Evolutionary conservation across 2,113 vertebrate species (phyloP).

Genomic region (Hemiscyllium ocellatum): DNA sequence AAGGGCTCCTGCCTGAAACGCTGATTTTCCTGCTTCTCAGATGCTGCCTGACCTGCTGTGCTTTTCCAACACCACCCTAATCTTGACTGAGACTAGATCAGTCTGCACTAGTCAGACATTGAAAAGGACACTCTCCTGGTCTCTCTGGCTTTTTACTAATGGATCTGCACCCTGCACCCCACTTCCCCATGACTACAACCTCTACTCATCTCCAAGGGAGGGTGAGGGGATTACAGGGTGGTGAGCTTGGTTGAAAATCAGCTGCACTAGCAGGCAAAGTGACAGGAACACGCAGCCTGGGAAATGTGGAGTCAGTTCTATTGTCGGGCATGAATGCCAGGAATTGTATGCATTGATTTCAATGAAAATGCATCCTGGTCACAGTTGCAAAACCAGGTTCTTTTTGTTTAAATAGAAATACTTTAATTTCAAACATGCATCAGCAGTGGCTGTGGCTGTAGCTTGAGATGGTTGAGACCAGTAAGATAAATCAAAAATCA

Average conservation of each 20-base stretch:
- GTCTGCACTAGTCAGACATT: too few relatives aligned
- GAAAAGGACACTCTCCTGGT: too few relatives aligned
- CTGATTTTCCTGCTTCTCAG: too few relatives aligned
- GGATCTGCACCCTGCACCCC: too few relatives aligned
- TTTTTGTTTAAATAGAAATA: neutral
- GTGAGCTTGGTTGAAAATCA: neutral
- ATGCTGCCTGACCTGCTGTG: too few relatives aligned
- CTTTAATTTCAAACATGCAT: neutral
- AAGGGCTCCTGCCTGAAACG: too few relatives aligned
- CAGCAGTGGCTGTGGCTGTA: neutral
- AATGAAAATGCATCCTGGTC: neutral
- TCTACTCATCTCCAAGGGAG: too few relatives aligned
- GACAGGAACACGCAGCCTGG: neutral
- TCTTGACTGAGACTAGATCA: too few relatives aligned
- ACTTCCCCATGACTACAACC: too few relatives aligned
- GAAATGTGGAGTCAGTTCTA: neutral
- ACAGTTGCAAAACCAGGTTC: neutral
- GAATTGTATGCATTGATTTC: neutral
- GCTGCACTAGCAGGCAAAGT: neutral
- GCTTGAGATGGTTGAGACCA: neutral
- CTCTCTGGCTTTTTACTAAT: too few relatives aligned
- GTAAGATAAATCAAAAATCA: neutral
- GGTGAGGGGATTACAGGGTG: too few relatives aligned
- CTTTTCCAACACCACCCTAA: too few relatives aligned
- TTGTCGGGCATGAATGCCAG: neutral